Percentiles rank a stretch among this genome's conserved stretches.
Evolutionary conservation across 2,888 invertebrate genomes (phyloP).

Genomic region (Antitype chi): DNA sequence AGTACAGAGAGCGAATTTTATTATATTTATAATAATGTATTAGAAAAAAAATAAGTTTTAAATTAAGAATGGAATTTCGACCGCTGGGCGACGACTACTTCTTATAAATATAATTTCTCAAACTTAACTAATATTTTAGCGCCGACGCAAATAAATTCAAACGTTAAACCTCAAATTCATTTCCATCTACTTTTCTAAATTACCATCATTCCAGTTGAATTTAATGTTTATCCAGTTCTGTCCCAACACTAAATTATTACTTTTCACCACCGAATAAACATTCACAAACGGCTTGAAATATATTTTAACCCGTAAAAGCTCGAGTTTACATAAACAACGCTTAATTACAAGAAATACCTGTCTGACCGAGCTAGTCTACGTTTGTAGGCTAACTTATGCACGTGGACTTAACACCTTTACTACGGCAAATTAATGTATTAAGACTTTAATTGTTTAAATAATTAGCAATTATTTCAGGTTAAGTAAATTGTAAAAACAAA

Average conservation of each 20-base stretch:
- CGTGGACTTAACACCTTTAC: slow-evolving; percentile 9
- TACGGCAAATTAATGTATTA: neutral
- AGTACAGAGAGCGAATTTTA: too few relatives aligned
- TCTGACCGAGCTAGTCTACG: slow-evolving; percentile 21
- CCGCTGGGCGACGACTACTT: too few relatives aligned
- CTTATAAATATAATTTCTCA: too few relatives aligned
- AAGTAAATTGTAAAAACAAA: neutral
- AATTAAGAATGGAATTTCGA: too few relatives aligned
- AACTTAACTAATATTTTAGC: neutral
- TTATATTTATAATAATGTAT: too few relatives aligned
- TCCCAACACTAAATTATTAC: slow-evolving; percentile 7
- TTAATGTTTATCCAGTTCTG: slow-evolving; percentile 1
- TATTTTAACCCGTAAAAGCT: slow-evolving; percentile 52
- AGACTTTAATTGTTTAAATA: neutral
- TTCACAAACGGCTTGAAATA: slow-evolving; percentile 34
- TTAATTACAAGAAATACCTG: slow-evolving; percentile 58
- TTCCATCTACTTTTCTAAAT: neutral
- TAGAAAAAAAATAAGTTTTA: too few relatives aligned
- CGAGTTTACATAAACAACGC: slow-evolving; percentile 37
- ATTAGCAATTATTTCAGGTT: neutral
- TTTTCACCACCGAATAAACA: slow-evolving; percentile 20
- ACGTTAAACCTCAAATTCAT: neutral
- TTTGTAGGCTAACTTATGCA: slow-evolving; percentile 36
- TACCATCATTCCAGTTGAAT: slow-evolving; percentile 5
- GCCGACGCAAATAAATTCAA: neutral